Base-by-base conservation (phyloP, 2,888 invertebrate species). In the Lepidochrysops patricia region DNA sequence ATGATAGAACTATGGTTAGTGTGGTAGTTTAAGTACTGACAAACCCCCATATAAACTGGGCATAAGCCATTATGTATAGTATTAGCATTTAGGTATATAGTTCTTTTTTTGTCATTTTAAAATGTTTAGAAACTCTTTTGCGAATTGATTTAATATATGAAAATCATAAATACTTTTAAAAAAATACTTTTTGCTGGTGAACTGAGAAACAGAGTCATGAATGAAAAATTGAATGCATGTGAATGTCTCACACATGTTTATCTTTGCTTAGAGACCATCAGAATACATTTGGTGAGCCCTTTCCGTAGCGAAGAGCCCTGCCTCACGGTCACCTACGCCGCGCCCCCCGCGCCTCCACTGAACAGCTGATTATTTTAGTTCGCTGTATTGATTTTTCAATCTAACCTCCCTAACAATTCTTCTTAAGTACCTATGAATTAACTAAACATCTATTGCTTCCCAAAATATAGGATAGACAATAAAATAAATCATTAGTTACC, bases 311-410 rank as follows among this genome's bases (percentile, higher is more conserved):
- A 73, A 79, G n/a, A 76, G 72, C 70, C 77, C 69, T 71, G 68
- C 78, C 81, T 83, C 85, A 86, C 80, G 86, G 84, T 83, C 86
- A 85, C 73, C 74, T 76, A 79, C 75, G 75, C 79, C 76, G 75
- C 82, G 66, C 66, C 71, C 72, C 73, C 71, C 70, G 76, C 74
- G 76, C 73, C 79, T 76, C 79, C 80, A 72, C 75, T 76, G 76
- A 89, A 90, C 89, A 90, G 90, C 89, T 90, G 89, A 90, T 89
- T 87, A 87, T 75, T 73, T 70, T 78, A 81, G 79, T 80, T 83
- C 76, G 76, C 76, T 82, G 84, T 89, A 90, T 89, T 86, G 89
- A 90, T 90, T 89, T 88, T 87, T 80, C 73, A 73, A 75, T 74
- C 74, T 86, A 87, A 88, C 86, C 85, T 84, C 77, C 67, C 69